Evolutionary conservation across 35 echinoderm and acorn worm genomes (phyloP), one percentile per base, ranked within the genome.

Genomic region (Diadema setosum): DNA sequence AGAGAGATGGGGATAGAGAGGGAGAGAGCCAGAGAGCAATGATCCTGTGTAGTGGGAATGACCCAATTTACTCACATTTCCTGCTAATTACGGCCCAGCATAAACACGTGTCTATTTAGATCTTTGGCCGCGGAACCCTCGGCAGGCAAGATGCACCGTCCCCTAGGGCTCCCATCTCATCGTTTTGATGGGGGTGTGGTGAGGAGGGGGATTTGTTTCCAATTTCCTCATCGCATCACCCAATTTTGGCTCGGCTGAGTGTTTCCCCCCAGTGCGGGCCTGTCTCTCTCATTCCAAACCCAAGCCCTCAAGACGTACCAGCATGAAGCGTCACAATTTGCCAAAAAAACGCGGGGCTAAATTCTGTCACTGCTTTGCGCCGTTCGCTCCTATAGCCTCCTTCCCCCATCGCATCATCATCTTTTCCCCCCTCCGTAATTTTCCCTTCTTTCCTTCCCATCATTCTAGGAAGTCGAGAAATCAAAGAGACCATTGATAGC

Each of bases 1-100:
- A n/a, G n/a, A n/a, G n/a, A n/a, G n/a, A n/a, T n/a, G n/a, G n/a
- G n/a, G n/a, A n/a, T n/a, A n/a, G n/a, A n/a, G n/a, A n/a, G n/a
- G n/a, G n/a, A n/a, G n/a, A n/a, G n/a, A n/a, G n/a, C n/a, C n/a
- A 67, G 7, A 34, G 37, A 67, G 30, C 37, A 34, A 67, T 34
- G 29, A 67, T 67, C 63, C 63, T 67, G 30, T 67, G 27, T 67
- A 67, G 63, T 34, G 63, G 63, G 63, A 67, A 67, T 67, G 63
- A 67, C 63, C 63, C 18, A 67, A 67, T 67, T 67, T 67, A 67
- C 63, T 67, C 63, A 67, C 63, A 67, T 67, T 67, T 67, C 63
- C 63, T 67, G 63, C 24, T 29, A 67, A 67, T 67, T 67, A 67
- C 37, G 29, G 63, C 7, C 25, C 63, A 67, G 63, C 63, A 67